Base-by-base conservation (phyloP, 1,140 invertebrate species). In the Littorina saxatilis region DNA sequence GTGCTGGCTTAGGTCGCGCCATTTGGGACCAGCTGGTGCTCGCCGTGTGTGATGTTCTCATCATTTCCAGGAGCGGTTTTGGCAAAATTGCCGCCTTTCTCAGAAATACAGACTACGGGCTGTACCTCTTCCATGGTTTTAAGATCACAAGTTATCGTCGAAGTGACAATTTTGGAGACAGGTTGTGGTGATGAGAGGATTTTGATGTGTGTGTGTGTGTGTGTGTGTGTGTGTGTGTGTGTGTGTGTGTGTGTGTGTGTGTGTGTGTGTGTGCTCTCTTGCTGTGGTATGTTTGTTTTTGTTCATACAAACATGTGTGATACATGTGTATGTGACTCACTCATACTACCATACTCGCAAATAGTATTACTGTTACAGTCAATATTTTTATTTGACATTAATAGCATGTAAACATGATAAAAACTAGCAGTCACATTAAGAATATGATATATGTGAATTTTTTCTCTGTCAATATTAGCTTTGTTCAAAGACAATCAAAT, bases 1-100 rank as follows among this genome's bases (percentile, higher is more conserved):
- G 83, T 37, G 58, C 72, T 1, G 77, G 80, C 15, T 50, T 83
- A 27, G 79, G 68, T 35, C 80, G 80, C 37, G 79, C 52, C 39
- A 68, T 83, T 27, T 40, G 78, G 17, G 82, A 83, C 29, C 82
- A 83, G 63, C 27, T 52, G 13, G 32, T 78, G 9, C 61, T 83
- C 43, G 77, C 79, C 0, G 55, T 70, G 0, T 84, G 83, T 80
- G 80, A 84, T 47, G 77, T 80, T 29, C 61, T 84, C 39, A 47
- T 84, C 27, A 74, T 82, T 35, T 82, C 75, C 20, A 40, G 79
- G 13, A 84, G 83, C 40, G 68, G 58, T 0, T 35, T 82, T 29
- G 80, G 73, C 39, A 79, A 63, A 23, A 76, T 76, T 27, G 80
- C 80, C 37, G 72, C 80, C 2, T 79, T 80, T 23, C 68, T 82